These are phyloP conservation scores for Lichenostomus cassidix DNA, from an alignment of 2,113 vertebrate species.

Conservation along the genomic window DNA sequence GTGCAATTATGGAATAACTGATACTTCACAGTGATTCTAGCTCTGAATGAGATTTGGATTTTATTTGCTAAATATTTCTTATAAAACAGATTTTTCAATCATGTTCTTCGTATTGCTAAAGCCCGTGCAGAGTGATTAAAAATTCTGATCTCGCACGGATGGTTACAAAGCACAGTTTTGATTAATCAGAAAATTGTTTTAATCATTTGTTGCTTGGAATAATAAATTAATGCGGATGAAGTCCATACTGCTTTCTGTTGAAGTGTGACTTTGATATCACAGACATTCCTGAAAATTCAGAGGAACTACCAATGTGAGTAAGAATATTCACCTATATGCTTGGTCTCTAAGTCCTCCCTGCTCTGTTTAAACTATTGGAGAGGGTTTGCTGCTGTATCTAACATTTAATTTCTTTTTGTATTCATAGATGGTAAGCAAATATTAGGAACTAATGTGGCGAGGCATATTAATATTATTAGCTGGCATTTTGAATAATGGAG, in stretches of 20 bases:
- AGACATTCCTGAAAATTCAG: background rate
- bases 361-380: slow-evolving; percentile 29
- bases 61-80: slow-evolving; percentile 73
- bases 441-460: slow-evolving; percentile 16
- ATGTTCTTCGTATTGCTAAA: slow-evolving; percentile 27
- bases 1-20: background rate
- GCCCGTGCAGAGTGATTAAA: slow-evolving; percentile 36
- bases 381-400: background rate
- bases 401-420: slow-evolving; percentile 51
- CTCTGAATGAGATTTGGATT: slow-evolving; percentile 30
- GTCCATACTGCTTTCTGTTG: background rate
- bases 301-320: background rate
- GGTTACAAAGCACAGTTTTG: slow-evolving; percentile 62
- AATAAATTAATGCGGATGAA: slow-evolving; percentile 63
- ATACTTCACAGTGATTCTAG: background rate
- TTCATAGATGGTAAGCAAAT: slow-evolving; percentile 40
- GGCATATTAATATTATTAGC: slow-evolving; percentile 39
- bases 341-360: background rate
- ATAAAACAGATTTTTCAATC: slow-evolving; percentile 57
- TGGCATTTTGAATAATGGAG: slow-evolving; percentile 50
- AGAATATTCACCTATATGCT: background rate
- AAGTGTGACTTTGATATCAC: background rate
- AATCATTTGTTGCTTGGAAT: slow-evolving; percentile 70
- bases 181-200: slow-evolving; percentile 76
- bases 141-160: slow-evolving; percentile 62